Conservation (phyloP, 2,888 invertebrate genomes). For the Chamaedrilus cognettii region DNA sequence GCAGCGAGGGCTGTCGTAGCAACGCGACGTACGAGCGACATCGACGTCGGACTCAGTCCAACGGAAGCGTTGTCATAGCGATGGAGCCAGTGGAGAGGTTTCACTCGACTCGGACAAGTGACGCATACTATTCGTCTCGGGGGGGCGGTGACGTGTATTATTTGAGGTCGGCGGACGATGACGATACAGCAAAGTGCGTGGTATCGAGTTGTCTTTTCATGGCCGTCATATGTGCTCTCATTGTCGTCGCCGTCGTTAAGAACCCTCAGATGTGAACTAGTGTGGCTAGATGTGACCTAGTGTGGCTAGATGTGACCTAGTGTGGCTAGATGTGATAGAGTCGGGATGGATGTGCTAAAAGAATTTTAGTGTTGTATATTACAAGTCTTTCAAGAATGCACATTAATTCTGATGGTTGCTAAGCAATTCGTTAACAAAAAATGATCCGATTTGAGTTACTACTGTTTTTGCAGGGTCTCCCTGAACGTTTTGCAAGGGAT, state of each 20-base stretch:
- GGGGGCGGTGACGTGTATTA: neutral
- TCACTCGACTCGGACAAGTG: no score
- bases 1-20: neutral
- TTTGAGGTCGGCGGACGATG: neutral
- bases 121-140: no score
- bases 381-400: neutral
- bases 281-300: no score
- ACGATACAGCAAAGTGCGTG: slow-evolving; percentile 13
- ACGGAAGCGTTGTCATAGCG: neutral
- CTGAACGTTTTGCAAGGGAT: no score
- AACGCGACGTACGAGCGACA: neutral
- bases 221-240: slow-evolving; percentile 4
- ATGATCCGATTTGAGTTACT: no score
- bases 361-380: neutral
- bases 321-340: no score
- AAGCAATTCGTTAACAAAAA: no score
- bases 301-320: no score
- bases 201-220: slow-evolving; percentile 17
- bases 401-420: neutral
- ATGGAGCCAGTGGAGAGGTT: no score
- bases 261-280: slow-evolving; percentile 15
- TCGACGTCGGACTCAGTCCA: neutral
- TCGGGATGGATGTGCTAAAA: no score
- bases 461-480: no score
- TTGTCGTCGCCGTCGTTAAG: slow-evolving; percentile 11